Conservation (phyloP, 53 echinoderm and acorn worm species). For the Henricia sp. region DNA sequence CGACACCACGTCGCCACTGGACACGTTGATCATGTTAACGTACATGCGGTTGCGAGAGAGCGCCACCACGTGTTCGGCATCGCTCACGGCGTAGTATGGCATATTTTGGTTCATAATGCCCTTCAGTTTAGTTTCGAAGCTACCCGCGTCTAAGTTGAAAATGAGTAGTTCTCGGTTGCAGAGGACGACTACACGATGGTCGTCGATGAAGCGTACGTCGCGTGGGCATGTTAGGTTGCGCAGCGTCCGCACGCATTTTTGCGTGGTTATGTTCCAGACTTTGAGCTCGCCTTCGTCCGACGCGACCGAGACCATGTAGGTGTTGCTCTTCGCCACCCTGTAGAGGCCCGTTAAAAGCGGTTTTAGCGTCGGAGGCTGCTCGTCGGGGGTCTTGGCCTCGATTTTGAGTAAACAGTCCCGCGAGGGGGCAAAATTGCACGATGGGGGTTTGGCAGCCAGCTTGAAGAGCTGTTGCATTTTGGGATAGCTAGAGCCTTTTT, state of each 20-base stretch:
- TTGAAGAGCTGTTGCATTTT: constrained; percentile 82
- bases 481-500: constrained; percentile 76
- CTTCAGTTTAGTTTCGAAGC: constrained; percentile 82
- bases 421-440: constrained; percentile 86
- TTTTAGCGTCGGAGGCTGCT: constrained; percentile 31
- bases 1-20: constrained; percentile 80
- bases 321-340: constrained; percentile 69
- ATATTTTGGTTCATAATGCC: constrained; percentile 94
- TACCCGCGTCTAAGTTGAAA: constrained; percentile 88
- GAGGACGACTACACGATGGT: constrained; percentile 86
- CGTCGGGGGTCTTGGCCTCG: constrained; percentile 56
- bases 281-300: constrained; percentile 73
- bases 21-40: constrained; percentile 95
- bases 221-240: constrained; percentile 80
- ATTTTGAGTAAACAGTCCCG: constrained; percentile 69
- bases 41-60: constrained; percentile 96
- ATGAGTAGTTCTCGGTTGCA: constrained; percentile 96
- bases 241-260: constrained; percentile 87
- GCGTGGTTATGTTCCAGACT: constrained; percentile 89
- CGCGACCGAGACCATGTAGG: constrained; percentile 88
- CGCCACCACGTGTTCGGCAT: constrained; percentile 95
- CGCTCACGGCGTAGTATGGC: constrained; percentile 91
- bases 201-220: constrained; percentile 85
- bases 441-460: constrained; percentile 74
- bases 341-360: constrained; percentile 64